A percentile compares a stretch with the other conserved stretches of the same genome.
These are phyloP conservation scores for Catalaphyllia jardinei DNA, from an alignment of 64 coral and sea anemone species.

Conservation along the genomic window DNA sequence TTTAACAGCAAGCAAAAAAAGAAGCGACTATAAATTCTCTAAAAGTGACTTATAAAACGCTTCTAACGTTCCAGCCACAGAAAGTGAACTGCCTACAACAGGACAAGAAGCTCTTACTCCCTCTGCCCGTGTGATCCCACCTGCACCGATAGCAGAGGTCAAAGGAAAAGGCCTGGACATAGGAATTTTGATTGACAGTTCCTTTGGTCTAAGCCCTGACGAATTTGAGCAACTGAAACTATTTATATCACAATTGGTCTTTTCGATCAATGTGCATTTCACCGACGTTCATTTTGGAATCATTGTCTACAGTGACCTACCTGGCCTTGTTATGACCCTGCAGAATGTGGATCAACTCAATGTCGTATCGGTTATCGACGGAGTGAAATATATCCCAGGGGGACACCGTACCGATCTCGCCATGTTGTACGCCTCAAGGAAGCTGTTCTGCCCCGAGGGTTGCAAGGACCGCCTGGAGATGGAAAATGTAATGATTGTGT, in stretches of 20 bases:
- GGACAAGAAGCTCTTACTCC: not conserved
- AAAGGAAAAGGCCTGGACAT: not conserved
- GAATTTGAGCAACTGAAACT: not conserved
- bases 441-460: conserved; percentile 12
- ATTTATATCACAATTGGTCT: conserved; percentile 3
- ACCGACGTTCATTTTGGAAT: not conserved
- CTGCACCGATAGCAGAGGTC: not conserved
- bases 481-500: conserved; percentile 14
- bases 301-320: conserved; percentile 1
- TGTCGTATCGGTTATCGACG: not conserved
- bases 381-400: not conserved
- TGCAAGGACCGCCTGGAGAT: not conserved
- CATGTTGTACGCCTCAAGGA: not conserved
- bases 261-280: not conserved
- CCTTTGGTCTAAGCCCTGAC: not conserved
- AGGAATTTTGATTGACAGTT: conserved; percentile 19
- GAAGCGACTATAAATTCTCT: too few relatives aligned
- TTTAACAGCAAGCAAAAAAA: too few relatives aligned
- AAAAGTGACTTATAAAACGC: not conserved
- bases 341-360: not conserved
- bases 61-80: not conserved
- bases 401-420: conserved; percentile 26
- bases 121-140: not conserved
- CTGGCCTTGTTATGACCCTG: conserved; percentile 4
- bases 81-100: too few relatives aligned